Evolutionary conservation across 2,888 invertebrate genomes (phyloP).

Genomic region (Pandemis corylana): DNA sequence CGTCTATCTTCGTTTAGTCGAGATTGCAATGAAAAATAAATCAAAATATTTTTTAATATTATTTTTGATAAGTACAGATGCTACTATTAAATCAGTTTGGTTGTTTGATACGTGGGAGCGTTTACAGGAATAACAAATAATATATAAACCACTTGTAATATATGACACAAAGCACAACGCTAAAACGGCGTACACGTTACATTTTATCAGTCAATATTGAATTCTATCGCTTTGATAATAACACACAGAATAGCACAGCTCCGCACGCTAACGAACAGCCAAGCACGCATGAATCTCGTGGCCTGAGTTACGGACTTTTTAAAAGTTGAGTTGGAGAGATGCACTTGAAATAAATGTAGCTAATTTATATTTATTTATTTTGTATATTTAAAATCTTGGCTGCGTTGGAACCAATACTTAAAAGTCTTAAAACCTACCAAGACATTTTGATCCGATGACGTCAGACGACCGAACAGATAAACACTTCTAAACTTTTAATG

Average conservation of each 20-base stretch:
- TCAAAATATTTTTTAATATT: neutral
- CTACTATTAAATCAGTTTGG: constrained; percentile 33
- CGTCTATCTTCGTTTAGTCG: no score
- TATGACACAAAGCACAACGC: constrained; percentile 17
- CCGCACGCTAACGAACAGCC: constrained; percentile 40
- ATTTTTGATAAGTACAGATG: constrained; percentile 20
- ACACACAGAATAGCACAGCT: constrained; percentile 31
- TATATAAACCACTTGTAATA: constrained; percentile 8
- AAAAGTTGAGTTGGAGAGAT: constrained; percentile 19
- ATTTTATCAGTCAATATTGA: neutral
- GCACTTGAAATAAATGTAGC: constrained; percentile 4
- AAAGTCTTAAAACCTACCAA: neutral
- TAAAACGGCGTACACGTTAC: neutral
- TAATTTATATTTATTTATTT: no score
- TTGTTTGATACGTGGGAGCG: constrained; percentile 38
- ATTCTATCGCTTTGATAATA: constrained; percentile 17
- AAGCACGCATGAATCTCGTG: constrained; percentile 37
- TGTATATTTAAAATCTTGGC: no score
- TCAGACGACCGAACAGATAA: neutral
- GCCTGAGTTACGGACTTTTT: constrained; percentile 14
- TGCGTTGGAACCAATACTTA: neutral
- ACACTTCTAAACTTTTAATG: neutral
- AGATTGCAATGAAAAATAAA: no score
- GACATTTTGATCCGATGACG: neutral
- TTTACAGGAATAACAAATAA: neutral